Evolutionary conservation across 2,113 vertebrate species (phyloP).

Genomic region (Crotalus horridus): DNA sequence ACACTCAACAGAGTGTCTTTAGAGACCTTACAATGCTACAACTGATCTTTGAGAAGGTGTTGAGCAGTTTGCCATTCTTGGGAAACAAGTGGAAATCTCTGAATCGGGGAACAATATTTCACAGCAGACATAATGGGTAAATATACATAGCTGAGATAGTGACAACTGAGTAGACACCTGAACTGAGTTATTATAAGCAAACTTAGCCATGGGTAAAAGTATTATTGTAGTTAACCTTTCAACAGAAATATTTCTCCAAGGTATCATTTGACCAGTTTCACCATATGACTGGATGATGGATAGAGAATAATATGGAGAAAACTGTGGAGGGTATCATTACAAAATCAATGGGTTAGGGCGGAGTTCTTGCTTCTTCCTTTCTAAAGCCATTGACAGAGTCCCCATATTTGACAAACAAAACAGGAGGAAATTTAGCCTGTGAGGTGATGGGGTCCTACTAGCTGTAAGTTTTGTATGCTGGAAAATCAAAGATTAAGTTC

Average conservation of each 20-base stretch:
- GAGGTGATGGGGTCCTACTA: not conserved
- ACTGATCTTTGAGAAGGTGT: not conserved
- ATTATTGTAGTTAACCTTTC: not conserved
- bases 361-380: not conserved
- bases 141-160: not conserved
- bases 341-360: not conserved
- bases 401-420: not conserved
- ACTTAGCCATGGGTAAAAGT: not conserved
- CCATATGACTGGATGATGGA: not conserved
- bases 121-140: not conserved
- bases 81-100: not conserved
- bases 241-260: not conserved
- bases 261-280: not conserved
- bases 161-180: not conserved
- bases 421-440: not conserved
- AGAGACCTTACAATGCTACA: not conserved
- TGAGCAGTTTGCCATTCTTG: not conserved
- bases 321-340: not conserved
- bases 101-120: not conserved
- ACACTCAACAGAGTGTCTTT: not conserved
- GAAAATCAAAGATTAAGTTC: not conserved
- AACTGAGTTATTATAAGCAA: not conserved
- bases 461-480: not conserved
- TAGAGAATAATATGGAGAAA: not conserved
- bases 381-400: not conserved